phyloP scores from a whole-genome alignment of 1,140 invertebrate species.

The Bombus confusus region DNA sequence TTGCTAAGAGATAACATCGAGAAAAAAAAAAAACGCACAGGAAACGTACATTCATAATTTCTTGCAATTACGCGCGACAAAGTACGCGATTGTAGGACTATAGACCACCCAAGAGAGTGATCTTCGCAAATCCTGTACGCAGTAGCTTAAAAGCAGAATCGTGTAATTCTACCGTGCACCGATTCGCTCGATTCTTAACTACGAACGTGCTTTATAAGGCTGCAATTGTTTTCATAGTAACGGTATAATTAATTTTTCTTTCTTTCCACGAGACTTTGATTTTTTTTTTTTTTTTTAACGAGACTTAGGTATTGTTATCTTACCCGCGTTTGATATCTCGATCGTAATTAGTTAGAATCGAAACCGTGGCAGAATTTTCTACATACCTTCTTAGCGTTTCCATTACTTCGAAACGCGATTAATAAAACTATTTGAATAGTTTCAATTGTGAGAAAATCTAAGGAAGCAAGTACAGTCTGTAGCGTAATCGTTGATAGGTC shows the following conservation, averaged over 20 bases:
- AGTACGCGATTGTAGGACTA: no score
- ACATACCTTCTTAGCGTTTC: neutral
- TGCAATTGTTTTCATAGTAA: neutral
- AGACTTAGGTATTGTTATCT: neutral
- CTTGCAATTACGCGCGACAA: neutral
- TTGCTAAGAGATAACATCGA: neutral
- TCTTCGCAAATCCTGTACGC: neutral
- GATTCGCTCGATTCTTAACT: neutral
- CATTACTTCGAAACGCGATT: neutral
- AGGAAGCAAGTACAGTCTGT: neutral
- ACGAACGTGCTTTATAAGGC: neutral
- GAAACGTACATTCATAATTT: neutral
- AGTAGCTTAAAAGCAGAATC: conserved; percentile 18
- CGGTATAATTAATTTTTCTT: neutral
- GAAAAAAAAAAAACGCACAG: no score
- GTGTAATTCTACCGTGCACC: neutral
- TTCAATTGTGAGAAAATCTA: neutral
- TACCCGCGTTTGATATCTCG: neutral
- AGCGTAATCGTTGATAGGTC: no score
- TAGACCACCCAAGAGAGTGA: conserved; percentile 9
- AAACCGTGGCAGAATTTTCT: neutral
- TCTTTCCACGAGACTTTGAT: neutral
- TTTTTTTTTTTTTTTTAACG: no score
- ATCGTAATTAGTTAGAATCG: neutral
- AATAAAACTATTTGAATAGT: conserved; percentile 4